These are phyloP conservation scores for Drosophila mayri DNA, from an alignment of 1,140 invertebrate species.

Conservation along the genomic window DNA sequence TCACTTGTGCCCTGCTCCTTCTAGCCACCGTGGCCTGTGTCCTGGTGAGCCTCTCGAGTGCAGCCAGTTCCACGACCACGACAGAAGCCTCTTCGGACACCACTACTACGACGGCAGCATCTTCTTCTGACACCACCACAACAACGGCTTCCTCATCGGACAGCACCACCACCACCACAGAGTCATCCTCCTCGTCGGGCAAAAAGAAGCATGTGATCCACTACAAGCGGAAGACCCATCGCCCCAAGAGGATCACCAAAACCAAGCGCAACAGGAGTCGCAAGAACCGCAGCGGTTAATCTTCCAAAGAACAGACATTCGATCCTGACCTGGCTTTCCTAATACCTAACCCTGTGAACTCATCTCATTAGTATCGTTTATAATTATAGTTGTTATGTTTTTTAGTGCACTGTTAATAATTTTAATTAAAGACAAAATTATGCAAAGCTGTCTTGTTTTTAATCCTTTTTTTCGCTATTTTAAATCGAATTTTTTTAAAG, in stretches of 20 bases:
- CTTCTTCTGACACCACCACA: constrained; percentile 14
- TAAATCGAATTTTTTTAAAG: not conserved
- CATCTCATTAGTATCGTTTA: not conserved
- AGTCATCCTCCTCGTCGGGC: not conserved
- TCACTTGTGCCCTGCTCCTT: not conserved
- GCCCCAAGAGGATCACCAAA: constrained; percentile 6
- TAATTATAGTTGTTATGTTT: constrained; percentile 2
- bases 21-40: constrained; percentile 8
- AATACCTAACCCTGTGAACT: not conserved
- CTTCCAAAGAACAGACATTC: not conserved
- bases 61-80: not conserved
- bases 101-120: constrained; percentile 2
- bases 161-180: constrained; percentile 8
- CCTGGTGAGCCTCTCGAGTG: constrained; percentile 11
- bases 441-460: not conserved
- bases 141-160: not conserved
- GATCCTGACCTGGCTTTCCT: not conserved
- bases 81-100: not conserved
- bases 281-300: constrained; percentile 5
- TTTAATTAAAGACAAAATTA: not conserved
- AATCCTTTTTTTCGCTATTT: not conserved
- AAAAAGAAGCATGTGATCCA: constrained; percentile 11
- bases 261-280: not conserved
- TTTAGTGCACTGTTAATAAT: not conserved
- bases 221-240: constrained; percentile 9